Conservation (phyloP, 2,113 vertebrate species). For the Calypte anna region DNA sequence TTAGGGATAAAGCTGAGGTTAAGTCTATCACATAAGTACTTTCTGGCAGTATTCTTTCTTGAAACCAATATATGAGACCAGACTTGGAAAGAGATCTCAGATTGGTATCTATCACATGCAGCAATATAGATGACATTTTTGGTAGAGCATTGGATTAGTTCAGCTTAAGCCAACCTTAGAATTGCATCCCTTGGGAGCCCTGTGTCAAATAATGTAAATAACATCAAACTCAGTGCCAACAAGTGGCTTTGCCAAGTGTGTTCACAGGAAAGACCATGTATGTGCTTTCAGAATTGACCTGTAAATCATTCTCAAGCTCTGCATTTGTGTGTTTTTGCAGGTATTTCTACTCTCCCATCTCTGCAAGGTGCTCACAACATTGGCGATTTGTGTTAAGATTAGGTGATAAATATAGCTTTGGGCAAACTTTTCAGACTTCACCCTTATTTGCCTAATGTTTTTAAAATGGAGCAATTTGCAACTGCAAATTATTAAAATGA, state of each 20-base stretch:
- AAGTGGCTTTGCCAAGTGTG: neutral
- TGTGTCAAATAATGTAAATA: neutral
- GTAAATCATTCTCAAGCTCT: neutral
- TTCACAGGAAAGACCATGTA: neutral
- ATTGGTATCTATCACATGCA: neutral
- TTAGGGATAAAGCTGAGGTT: neutral
- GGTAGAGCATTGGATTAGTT: neutral
- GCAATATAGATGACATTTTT: neutral
- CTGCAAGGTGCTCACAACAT: neutral
- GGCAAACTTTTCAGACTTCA: constrained; percentile 15
- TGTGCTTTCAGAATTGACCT: neutral
- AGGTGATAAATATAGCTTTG: constrained; percentile 3
- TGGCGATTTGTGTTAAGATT: neutral
- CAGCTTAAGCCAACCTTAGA: neutral
- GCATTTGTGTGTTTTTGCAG: neutral
- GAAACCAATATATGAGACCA: neutral
- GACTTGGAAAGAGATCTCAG: neutral
- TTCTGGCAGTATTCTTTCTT: neutral
- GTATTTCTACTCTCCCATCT: neutral
- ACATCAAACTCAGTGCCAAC: neutral
- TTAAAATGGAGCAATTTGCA: constrained; percentile 14
- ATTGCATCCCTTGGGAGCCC: neutral
- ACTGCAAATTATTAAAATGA: constrained; percentile 9
- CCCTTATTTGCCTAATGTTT: constrained; percentile 9
- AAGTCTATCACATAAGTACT: neutral